phyloP scores from a whole-genome alignment of 2,113 vertebrate species.

The Lepus europaeus region DNA sequence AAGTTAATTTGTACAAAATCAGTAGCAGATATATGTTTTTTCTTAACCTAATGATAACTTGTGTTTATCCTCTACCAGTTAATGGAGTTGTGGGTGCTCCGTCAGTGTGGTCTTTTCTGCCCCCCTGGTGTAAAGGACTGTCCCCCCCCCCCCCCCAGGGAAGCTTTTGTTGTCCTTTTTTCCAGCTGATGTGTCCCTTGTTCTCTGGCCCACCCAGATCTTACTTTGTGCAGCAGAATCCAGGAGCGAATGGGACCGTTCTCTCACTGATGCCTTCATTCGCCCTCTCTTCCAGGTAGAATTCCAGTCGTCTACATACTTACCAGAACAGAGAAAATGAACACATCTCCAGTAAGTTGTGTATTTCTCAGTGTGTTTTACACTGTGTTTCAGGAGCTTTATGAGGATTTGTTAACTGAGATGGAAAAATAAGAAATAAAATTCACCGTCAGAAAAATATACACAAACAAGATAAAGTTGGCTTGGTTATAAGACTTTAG shows the following conservation, averaged over 20 bases:
- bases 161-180: too few relatives aligned
- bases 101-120: neutral
- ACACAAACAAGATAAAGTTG: neutral
- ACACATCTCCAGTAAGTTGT: conserved; percentile 6
- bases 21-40: neutral
- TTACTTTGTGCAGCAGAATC: neutral
- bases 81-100: neutral
- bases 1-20: neutral
- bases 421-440: neutral
- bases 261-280: neutral
- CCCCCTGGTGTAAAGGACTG: neutral
- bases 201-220: neutral
- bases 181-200: neutral
- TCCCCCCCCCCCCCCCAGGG: neutral
- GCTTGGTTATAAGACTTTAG: neutral
- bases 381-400: neutral
- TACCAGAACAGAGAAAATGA: neutral
- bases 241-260: neutral
- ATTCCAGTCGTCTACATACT: neutral
- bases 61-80: neutral
- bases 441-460: neutral
- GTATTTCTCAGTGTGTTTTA: neutral
- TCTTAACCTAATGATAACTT: neutral
- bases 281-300: neutral
- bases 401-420: neutral